Percentiles rank a stretch among this genome's conserved stretches.
Evolutionary conservation across 2,888 invertebrate species (phyloP).

Genomic region (Sepioteuthis lessoniana): DNA sequence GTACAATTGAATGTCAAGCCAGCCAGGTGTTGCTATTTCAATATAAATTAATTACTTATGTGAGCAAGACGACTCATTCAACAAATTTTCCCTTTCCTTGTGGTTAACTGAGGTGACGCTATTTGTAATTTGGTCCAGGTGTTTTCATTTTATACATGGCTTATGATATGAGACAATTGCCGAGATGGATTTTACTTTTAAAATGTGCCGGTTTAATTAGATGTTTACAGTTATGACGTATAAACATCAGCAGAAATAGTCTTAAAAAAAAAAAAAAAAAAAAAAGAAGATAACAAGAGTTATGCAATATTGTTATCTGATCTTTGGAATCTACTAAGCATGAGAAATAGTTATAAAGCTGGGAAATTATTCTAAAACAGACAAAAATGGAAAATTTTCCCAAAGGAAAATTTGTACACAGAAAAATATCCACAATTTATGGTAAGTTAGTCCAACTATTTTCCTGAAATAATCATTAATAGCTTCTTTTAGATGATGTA

Average conservation of each 20-base stretch:
- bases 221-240: too few species aligned
- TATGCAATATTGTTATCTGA: background rate
- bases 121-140: background rate
- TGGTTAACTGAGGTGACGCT: background rate
- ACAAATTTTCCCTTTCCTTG: background rate
- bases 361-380: background rate
- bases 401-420: background rate
- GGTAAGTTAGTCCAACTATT: background rate
- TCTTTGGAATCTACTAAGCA: background rate
- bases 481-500: too few species aligned
- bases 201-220: background rate
- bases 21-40: slow-evolving; percentile 33
- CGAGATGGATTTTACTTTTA: background rate
- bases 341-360: background rate
- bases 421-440: background rate
- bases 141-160: background rate
- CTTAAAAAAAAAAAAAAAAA: background rate
- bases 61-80: background rate
- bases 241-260: background rate
- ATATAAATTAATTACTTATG: background rate
- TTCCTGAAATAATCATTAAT: too few species aligned
- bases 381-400: background rate
- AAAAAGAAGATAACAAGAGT: background rate
- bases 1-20: background rate
- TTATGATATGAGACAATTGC: background rate